Conservation (phyloP, 1,140 invertebrate species). For the Diorhabda sublineata region DNA sequence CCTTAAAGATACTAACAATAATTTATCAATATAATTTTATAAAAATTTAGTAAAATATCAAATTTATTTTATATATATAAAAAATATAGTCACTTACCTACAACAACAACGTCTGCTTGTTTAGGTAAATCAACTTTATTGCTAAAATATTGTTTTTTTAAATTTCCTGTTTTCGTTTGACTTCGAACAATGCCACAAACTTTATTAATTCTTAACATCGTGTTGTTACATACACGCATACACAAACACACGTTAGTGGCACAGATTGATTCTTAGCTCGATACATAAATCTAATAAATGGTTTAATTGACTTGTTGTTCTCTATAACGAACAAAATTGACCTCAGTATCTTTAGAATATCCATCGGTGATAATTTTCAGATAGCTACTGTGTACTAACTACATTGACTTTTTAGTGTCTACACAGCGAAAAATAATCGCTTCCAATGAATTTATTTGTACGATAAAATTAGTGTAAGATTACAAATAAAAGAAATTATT, state of each 20-base stretch:
- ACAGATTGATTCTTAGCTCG: conserved; percentile 3
- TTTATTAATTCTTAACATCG: conserved; percentile 14
- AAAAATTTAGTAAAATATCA: too few relatives aligned
- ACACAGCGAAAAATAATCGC: background rate
- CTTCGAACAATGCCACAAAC: background rate
- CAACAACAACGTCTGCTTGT: conserved; percentile 44
- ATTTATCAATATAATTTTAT: too few relatives aligned
- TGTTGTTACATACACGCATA: background rate
- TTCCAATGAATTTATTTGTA: too few relatives aligned
- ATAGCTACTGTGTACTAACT: background rate
- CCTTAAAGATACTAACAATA: too few relatives aligned
- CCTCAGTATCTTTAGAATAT: conserved; percentile 9
- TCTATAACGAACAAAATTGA: conserved; percentile 22
- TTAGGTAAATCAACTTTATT: conserved; percentile 31
- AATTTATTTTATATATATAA: background rate
- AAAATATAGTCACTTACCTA: conserved; percentile 36
- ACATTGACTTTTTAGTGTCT: background rate
- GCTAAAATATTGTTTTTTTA: conserved; percentile 22
- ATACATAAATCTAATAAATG: conserved; percentile 5
- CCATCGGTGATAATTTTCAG: background rate
- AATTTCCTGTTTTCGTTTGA: conserved; percentile 4
- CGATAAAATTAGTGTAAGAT: too few relatives aligned
- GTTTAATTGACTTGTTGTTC: conserved; percentile 20
- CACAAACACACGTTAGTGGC: background rate
- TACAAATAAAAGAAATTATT: too few relatives aligned